These are phyloP conservation scores for Apocrypta bakeri DNA, from an alignment of 1,140 invertebrate genomes.

Conservation along the genomic window DNA sequence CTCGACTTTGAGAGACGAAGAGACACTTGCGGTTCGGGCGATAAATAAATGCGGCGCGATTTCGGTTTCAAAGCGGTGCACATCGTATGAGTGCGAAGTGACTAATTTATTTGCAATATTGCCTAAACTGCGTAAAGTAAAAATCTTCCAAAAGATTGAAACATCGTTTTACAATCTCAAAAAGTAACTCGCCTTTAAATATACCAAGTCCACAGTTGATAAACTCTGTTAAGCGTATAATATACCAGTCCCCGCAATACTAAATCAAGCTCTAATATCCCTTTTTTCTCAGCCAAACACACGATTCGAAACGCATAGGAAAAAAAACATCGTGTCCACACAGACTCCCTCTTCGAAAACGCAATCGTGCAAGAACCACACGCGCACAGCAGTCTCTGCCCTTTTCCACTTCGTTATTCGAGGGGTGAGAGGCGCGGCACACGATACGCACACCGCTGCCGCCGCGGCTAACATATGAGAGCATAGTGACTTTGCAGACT, in stretches of 20 bases:
- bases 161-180: no score
- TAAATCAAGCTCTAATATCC: neutral
- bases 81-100: no score
- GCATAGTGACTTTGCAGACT: constrained; percentile 69
- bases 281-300: neutral
- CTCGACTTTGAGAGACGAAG: neutral
- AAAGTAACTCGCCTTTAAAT: no score
- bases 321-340: neutral
- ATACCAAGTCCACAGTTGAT: no score
- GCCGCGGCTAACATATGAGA: constrained; percentile 72
- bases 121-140: no score
- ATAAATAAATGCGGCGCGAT: neutral
- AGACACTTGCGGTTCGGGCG: neutral
- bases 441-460: constrained; percentile 48
- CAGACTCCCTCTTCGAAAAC: neutral
- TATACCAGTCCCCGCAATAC: no score
- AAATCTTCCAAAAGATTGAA: no score
- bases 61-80: neutral
- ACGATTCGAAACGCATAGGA: neutral
- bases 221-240: no score
- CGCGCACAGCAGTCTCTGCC: neutral
- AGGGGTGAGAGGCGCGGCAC: neutral
- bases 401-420: neutral
- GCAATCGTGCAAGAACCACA: neutral
- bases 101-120: no score